Base-by-base conservation (phyloP, 2,797 vertebrate genomes). In the Melanotaenia boesemani region DNA sequence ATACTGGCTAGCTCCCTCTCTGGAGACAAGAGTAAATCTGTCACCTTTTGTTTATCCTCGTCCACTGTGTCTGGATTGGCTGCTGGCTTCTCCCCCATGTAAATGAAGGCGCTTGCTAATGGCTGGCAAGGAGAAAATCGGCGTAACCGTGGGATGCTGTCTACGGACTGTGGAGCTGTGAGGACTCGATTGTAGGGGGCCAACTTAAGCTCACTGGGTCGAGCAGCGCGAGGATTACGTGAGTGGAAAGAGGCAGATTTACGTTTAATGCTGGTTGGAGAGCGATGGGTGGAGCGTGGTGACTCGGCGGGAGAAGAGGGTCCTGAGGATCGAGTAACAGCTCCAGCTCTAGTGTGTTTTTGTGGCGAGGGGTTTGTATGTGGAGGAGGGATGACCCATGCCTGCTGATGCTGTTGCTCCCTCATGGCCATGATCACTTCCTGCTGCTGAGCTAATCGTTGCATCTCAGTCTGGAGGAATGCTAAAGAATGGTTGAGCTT, bases 351-450 rank as follows among this genome's bases (percentile, higher is more conserved):
- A 9, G 65, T 64, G 70, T 96, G 95, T 79, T 97, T 97, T 74
- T 97, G 97, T 20, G 96, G 95, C 8, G 96, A 97, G 36, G 97
- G 96, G 74, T 94, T 95, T n/a, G 96, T 89, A 5, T 96, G 95
- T 10, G 95, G 89, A 32, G 96, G 95, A 34, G 96, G 95, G 76
- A 97, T 96, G 59, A 96, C 95, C 98, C 98, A 98, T 0, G 96
- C 90, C 79, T 98, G 98, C 89, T 93, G 93, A 57, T 93, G 91
- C 2, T 92, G 90, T 9, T 98, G 95, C 84, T 97, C 98, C 64
- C 98, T 94, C 98, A 98, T 99, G 81, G 97, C 97, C 97, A 99
- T 98, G 79, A 99, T 95, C 80, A 98, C 95, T 70, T 99, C 98
- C 90, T 99, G 98, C 86, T 99, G 98, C 85, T 98, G 96, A 48